Evolutionary conservation across 2,888 invertebrate species (phyloP), one percentile per base, ranked within the genome.

Genomic region (Pelosia muscerda): DNA sequence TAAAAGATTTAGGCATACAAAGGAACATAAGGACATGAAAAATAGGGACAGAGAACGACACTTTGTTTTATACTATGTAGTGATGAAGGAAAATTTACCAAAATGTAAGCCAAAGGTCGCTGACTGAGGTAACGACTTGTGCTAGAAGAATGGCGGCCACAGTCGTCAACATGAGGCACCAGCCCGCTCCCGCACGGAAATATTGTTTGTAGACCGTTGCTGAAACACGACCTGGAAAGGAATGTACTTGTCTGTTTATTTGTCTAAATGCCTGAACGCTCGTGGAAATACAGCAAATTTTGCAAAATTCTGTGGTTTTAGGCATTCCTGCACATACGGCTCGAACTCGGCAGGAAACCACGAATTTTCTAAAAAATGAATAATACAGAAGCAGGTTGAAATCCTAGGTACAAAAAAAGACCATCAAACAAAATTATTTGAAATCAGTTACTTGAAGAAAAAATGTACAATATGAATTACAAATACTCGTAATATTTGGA

Each of bases 41-140:
- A n/a, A n/a, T n/a, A n/a, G n/a, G n/a, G n/a, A n/a, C n/a, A n/a
- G n/a, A n/a, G n/a, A n/a, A n/a, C n/a, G n/a, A n/a, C n/a, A n/a
- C n/a, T n/a, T n/a, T n/a, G n/a, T n/a, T n/a, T n/a, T n/a, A n/a
- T n/a, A n/a, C n/a, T n/a, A n/a, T n/a, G n/a, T n/a, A n/a, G n/a
- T n/a, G n/a, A n/a, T n/a, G n/a, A 23, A 34, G 5, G 1, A 26
- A 13, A 15, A 74, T 70, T 90, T 89, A 97, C 98, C 98, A 98
- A 82, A 96, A 90, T 2, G 96, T 96, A 0, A 98, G 95, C 97
- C 97, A 98, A 84, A 97, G 96, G 88, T 98, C 98, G 62, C 96
- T 95, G 63, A 96, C 95, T 58, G 97, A 97, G 67, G 96, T 97
- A 63, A 96, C 90, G 26, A 96, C 86, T 90, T 98, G 98, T 5